phyloP scores from a whole-genome alignment of 2,797 vertebrate species.

The Sebastes oblongus region DNA sequence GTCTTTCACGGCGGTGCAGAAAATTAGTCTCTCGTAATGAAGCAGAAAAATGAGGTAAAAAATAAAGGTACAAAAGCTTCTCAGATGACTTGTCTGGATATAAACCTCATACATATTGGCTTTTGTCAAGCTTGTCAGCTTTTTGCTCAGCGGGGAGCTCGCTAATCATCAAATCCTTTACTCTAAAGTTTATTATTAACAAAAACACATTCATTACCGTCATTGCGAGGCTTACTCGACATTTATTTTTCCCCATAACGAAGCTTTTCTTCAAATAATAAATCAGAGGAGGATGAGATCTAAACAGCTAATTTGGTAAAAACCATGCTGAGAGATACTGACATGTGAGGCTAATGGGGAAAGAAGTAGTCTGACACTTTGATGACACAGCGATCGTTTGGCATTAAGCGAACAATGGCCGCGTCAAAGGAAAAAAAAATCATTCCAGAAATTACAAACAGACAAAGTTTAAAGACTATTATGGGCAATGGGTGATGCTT shows the following conservation, averaged over 20 bases:
- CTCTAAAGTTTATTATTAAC: constrained; percentile 30
- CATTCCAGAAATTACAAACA: background rate
- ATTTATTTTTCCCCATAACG: constrained; percentile 17
- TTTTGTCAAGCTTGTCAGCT: constrained; percentile 44
- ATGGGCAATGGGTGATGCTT: background rate
- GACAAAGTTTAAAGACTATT: constrained; percentile 4
- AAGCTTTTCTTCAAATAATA: constrained; percentile 21
- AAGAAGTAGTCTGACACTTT: constrained; percentile 9
- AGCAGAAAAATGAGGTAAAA: constrained; percentile 21
- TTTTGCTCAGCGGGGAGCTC: constrained; percentile 20
- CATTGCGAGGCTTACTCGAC: background rate
- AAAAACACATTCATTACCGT: constrained; percentile 32
- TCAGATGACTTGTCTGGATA: constrained; percentile 11
- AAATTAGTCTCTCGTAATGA: constrained; percentile 46
- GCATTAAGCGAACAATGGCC: background rate
- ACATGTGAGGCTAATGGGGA: constrained; percentile 40
- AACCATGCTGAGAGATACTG: constrained; percentile 15
- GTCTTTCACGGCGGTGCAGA: constrained; percentile 24
- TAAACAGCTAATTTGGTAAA: constrained; percentile 45
- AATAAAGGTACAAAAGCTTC: constrained; percentile 16
- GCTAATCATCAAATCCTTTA: constrained; percentile 40
- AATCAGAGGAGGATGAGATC: constrained; percentile 21
- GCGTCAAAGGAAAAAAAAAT: background rate
- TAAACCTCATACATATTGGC: constrained; percentile 22
- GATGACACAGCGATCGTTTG: constrained; percentile 6